These are phyloP conservation scores for Clavelina lepadiformis DNA, from an alignment of 23 tunicate genomes.

Conservation along the genomic window DNA sequence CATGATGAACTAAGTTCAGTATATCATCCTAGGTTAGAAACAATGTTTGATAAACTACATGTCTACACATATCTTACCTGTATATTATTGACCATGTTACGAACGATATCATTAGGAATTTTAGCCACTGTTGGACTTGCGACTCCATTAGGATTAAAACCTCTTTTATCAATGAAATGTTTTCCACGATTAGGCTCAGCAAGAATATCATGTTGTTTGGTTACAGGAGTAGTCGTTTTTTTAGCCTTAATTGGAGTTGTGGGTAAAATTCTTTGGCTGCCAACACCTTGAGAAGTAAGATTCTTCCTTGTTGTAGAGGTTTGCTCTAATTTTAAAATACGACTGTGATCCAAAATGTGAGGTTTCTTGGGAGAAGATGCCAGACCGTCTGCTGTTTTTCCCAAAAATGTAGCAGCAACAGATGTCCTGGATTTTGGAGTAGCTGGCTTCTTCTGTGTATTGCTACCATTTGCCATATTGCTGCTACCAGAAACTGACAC, in stretches of 20 bases:
- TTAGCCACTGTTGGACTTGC: slow-evolving; percentile 53
- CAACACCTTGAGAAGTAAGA: not conserved
- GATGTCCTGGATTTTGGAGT: slow-evolving; percentile 25
- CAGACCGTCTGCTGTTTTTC: slow-evolving; percentile 50
- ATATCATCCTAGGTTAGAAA: too few relatives aligned
- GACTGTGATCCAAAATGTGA: not conserved
- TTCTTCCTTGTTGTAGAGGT: not conserved
- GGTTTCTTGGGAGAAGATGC: slow-evolving; percentile 29
- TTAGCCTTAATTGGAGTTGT: slow-evolving; percentile 11
- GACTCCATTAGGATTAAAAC: not conserved
- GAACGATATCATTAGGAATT: slow-evolving; percentile 53
- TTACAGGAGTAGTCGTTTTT: not conserved
- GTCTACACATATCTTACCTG: too few relatives aligned
- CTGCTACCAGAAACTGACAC: too few relatives aligned
- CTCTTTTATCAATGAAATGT: not conserved
- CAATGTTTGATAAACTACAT: too few relatives aligned
- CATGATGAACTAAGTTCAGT: not conserved
- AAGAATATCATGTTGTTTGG: not conserved
- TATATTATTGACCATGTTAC: slow-evolving; percentile 39
- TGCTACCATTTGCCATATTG: too few relatives aligned
- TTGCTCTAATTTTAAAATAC: not conserved
- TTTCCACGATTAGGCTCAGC: not conserved
- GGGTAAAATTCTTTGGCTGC: not conserved
- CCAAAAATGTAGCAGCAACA: slow-evolving; percentile 44
- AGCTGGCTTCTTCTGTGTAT: not conserved